Conservation (phyloP, 2,888 invertebrate genomes). For the Allygus modestus region DNA sequence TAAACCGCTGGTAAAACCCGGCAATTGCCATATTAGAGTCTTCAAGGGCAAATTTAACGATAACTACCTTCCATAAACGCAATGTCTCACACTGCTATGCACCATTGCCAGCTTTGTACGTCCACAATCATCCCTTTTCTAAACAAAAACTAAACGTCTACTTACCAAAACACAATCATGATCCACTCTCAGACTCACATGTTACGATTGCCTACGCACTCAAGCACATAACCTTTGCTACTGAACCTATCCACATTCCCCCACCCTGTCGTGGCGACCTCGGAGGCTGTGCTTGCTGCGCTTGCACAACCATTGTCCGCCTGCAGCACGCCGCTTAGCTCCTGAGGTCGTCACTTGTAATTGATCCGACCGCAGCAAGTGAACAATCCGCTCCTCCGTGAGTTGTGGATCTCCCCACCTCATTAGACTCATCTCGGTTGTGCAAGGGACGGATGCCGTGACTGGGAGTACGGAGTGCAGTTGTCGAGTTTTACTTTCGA, state of each 20-base stretch:
- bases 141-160: not conserved
- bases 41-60: no score
- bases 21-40: no score
- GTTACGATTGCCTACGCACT: conserved; percentile 29
- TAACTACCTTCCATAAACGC: no score
- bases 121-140: no score
- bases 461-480: not conserved
- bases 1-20: no score
- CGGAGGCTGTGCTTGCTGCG: not conserved
- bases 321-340: not conserved
- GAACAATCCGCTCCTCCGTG: not conserved
- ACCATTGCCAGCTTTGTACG: no score
- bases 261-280: not conserved
- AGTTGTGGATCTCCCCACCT: not conserved
- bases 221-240: not conserved
- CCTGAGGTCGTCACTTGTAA: not conserved
- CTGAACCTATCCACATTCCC: not conserved
- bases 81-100: no score
- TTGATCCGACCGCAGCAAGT: not conserved
- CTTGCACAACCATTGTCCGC: conserved; percentile 16
- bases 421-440: conserved; percentile 5
- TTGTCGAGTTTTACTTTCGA: not conserved
- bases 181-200: not conserved
- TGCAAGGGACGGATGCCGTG: not conserved
- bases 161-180: conserved; percentile 10